These are phyloP conservation scores for Cebidichthys violaceus DNA, from an alignment of 2,113 vertebrate species.

Conservation along the genomic window DNA sequence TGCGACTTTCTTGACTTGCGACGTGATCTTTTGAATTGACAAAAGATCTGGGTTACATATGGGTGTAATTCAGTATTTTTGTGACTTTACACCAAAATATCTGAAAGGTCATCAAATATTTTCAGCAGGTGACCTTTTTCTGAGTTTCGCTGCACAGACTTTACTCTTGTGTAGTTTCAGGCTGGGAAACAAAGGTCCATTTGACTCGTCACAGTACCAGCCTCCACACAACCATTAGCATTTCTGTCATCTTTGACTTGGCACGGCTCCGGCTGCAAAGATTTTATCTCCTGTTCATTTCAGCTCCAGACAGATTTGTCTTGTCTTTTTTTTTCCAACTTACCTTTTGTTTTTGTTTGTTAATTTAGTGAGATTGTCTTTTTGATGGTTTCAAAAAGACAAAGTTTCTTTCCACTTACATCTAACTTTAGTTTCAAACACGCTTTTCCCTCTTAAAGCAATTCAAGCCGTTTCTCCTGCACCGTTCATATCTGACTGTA, in stretches of 20 bases:
- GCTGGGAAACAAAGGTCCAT: conserved; percentile 64
- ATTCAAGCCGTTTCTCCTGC: not conserved
- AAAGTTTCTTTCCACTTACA: not conserved
- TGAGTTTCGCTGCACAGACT: conserved; percentile 36
- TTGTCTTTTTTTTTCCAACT: conserved; percentile 27
- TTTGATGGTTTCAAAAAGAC: no score
- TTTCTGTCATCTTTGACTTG: conserved; percentile 59
- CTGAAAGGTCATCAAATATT: conserved; percentile 77
- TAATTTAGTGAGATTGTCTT: not conserved
- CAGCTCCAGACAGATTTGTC: conserved; percentile 40
- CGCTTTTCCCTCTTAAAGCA: not conserved
- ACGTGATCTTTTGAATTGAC: no score
- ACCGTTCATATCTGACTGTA: conserved; percentile 11
- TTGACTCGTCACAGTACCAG: conserved; percentile 58
- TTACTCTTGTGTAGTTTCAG: conserved; percentile 53
- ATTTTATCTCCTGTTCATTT: conserved; percentile 51
- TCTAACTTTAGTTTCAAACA: not conserved
- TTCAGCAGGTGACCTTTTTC: conserved; percentile 78
- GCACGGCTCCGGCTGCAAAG: conserved; percentile 24
- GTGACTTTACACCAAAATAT: conserved; percentile 56
- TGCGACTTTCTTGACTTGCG: no score
- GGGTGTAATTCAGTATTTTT: conserved; percentile 35
- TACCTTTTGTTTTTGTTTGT: no score
- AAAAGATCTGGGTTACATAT: no score
- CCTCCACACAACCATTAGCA: conserved; percentile 36